phyloP scores from a whole-genome alignment of 2,113 vertebrate genomes.

The Apaloderma vittatum region DNA sequence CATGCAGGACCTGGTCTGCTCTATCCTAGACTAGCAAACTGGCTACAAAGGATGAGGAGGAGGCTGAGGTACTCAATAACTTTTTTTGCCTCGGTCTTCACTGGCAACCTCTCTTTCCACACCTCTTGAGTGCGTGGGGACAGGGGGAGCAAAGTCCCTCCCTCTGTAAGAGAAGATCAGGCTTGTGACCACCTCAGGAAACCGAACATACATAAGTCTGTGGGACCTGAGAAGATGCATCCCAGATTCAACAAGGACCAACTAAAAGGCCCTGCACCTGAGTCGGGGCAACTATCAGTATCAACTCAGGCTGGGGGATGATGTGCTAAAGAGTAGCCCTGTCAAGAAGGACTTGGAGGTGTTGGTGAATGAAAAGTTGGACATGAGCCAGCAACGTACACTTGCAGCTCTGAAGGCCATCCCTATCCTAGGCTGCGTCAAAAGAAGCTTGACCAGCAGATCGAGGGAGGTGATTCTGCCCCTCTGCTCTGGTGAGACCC shows the following conservation, averaged over 20 bases:
- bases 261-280: not conserved
- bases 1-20: not conserved
- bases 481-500: too few relatives aligned
- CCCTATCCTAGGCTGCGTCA: too few relatives aligned
- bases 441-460: too few relatives aligned
- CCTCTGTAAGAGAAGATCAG: not conserved
- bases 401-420: too few relatives aligned
- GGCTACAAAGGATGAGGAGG: too few relatives aligned
- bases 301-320: not conserved
- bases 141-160: not conserved
- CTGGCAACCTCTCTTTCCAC: not conserved
- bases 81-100: not conserved
- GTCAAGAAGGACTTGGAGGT: not conserved
- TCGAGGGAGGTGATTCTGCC: too few relatives aligned
- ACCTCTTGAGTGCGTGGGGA: not conserved
- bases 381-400: too few relatives aligned
- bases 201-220: not conserved
- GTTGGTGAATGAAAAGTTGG: not conserved
- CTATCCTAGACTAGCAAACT: too few relatives aligned
- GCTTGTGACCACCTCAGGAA: not conserved
- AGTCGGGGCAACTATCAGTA: not conserved
- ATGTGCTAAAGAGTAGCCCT: too few relatives aligned
- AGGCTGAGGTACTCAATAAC: not conserved
- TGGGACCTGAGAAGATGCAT: too few relatives aligned
- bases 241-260: not conserved